Conservation (phyloP, 1,140 invertebrate species). For the Leguminivora glycinivorella region DNA sequence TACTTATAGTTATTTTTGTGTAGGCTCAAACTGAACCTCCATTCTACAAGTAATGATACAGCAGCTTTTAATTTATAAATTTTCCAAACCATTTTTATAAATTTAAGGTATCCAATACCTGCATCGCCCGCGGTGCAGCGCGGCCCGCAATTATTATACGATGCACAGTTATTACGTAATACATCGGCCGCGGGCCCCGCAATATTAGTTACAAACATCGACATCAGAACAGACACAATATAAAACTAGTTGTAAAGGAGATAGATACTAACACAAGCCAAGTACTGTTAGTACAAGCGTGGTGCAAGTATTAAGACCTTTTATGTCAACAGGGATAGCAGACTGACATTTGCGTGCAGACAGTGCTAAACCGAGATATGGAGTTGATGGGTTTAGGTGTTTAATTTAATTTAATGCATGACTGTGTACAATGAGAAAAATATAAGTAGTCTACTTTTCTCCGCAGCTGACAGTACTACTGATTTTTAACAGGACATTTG, state of each 20-base stretch:
- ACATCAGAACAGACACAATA: background rate
- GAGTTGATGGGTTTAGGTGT: background rate
- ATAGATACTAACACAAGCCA: background rate
- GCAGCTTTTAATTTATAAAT: constrained; percentile 9
- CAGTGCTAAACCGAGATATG: background rate
- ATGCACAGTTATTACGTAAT: constrained; percentile 25
- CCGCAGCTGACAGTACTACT: no score
- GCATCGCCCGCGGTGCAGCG: constrained; percentile 7
- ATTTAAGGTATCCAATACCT: constrained; percentile 17
- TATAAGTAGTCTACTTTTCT: no score
- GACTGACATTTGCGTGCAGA: constrained; percentile 9
- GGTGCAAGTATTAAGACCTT: background rate
- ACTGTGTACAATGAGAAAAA: background rate
- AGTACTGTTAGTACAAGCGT: background rate
- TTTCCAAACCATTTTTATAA: background rate
- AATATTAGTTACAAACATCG: background rate
- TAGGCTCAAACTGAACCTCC: no score
- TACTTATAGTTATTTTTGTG: no score
- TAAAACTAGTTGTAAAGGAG: background rate
- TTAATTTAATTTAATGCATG: background rate
- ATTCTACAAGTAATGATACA: background rate
- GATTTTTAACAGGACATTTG: no score
- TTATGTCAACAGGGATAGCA: background rate
- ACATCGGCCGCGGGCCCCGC: background rate
- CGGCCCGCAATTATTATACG: constrained; percentile 21